Percentiles rank a stretch among this genome's conserved stretches.
phyloP scores from a whole-genome alignment of 2,113 vertebrate species.

The Egretta garzetta region DNA sequence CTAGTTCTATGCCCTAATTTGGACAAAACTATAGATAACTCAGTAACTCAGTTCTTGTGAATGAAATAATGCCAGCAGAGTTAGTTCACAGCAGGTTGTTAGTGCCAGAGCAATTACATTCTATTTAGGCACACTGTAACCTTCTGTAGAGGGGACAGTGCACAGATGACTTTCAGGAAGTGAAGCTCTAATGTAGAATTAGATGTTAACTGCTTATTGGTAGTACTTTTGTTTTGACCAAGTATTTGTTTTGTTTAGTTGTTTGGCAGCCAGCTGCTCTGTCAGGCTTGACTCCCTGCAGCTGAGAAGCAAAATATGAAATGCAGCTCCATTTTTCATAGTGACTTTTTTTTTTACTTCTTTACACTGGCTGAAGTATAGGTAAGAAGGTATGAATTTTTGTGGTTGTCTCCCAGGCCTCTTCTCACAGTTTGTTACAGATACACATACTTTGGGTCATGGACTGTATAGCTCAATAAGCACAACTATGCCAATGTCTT shows the following conservation, averaged over 20 bases:
- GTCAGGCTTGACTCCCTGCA: neutral
- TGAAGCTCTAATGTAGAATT: neutral
- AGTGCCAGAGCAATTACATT: neutral
- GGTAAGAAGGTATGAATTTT: neutral
- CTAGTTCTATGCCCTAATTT: neutral
- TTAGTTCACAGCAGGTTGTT: neutral
- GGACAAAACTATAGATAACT: neutral
- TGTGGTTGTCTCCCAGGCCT: neutral
- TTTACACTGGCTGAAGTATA: neutral
- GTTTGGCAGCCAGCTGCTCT: neutral
- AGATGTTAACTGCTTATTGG: neutral
- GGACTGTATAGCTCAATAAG: neutral
- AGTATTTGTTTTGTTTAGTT: neutral
- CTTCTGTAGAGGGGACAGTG: neutral
- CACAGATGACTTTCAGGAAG: neutral
- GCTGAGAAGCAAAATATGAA: neutral
- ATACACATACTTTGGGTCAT: neutral
- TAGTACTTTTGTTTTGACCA: neutral
- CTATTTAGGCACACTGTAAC: neutral
- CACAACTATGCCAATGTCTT: neutral
- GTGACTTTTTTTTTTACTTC: neutral
- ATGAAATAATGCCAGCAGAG: neutral
- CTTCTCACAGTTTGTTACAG: rapidly evolving
- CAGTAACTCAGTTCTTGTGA: neutral
- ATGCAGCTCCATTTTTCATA: neutral